These are phyloP conservation scores for Garra rufa DNA, from an alignment of 2,113 vertebrate species.

Conservation along the genomic window DNA sequence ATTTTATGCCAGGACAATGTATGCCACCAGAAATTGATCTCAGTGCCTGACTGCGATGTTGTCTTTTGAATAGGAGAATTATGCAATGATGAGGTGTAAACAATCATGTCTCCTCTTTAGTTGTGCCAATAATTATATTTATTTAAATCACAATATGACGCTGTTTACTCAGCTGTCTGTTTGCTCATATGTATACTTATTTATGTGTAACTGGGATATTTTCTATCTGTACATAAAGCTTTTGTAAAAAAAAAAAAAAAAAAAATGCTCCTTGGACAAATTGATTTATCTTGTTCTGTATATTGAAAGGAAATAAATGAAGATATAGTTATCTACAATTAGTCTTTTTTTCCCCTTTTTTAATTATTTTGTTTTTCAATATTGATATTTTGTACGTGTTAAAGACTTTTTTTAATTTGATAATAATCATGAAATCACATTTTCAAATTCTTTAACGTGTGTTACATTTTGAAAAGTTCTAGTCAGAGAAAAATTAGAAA, in stretches of 20 bases:
- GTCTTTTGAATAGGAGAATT: conserved; percentile 9
- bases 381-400: not conserved
- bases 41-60: conserved; percentile 28
- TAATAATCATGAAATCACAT: not conserved
- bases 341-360: not conserved
- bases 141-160: not conserved
- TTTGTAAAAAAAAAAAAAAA: conserved; percentile 13
- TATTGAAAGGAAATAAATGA: conserved; percentile 4
- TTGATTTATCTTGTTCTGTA: not conserved
- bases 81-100: not conserved
- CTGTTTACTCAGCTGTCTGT: not conserved
- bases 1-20: not conserved
- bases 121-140: conserved; percentile 43
- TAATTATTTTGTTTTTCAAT: not conserved
- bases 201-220: conserved; percentile 3
- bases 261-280: not conserved
- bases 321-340: not conserved
- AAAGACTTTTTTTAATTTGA: not conserved
- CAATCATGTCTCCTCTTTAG: not conserved
- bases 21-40: conserved; percentile 3
- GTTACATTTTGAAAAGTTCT: not conserved
- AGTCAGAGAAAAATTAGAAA: no score
- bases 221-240: conserved; percentile 32
- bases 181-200: conserved; percentile 11
- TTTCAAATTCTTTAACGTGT: not conserved